phyloP scores from a whole-genome alignment of 1,140 invertebrate species.

The Lepidurus arcticus region DNA sequence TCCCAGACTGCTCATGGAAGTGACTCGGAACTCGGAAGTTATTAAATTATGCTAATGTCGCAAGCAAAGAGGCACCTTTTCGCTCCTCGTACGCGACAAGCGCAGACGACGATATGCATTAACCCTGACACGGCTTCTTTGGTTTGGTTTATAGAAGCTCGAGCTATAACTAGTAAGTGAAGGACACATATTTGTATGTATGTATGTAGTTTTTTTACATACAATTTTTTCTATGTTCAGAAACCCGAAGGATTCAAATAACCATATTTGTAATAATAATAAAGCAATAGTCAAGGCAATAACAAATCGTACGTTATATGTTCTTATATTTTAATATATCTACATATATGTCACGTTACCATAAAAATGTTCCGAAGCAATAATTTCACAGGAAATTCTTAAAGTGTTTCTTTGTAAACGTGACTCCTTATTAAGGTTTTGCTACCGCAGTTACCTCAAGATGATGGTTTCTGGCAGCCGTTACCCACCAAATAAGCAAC shows the following conservation, averaged over 20 bases:
- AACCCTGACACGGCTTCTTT: not conserved
- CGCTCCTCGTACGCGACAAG: not conserved
- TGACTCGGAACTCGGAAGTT: constrained; percentile 16
- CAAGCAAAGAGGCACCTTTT: not conserved
- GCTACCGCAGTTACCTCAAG: not conserved
- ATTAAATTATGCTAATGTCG: not conserved
- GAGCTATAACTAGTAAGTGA: not conserved
- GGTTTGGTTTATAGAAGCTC: not conserved
- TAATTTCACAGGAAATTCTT: no score
- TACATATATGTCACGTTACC: no score
- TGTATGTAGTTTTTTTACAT: no score
- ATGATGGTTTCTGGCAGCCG: not conserved
- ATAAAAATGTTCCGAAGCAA: no score
- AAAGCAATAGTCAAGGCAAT: no score
- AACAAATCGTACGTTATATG: no score
- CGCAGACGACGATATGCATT: not conserved
- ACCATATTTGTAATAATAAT: no score
- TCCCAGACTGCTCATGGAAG: not conserved
- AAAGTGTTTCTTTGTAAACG: no score
- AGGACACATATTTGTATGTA: no score
- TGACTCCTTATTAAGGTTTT: not conserved
- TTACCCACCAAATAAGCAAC: not conserved
- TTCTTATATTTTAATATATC: no score
- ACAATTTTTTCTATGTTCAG: no score
- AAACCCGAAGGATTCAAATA: no score